Evolutionary conservation across 37 sponge, comb jelly and placozoan genomes (phyloP).

Genomic region (Spongilla lacustris): DNA sequence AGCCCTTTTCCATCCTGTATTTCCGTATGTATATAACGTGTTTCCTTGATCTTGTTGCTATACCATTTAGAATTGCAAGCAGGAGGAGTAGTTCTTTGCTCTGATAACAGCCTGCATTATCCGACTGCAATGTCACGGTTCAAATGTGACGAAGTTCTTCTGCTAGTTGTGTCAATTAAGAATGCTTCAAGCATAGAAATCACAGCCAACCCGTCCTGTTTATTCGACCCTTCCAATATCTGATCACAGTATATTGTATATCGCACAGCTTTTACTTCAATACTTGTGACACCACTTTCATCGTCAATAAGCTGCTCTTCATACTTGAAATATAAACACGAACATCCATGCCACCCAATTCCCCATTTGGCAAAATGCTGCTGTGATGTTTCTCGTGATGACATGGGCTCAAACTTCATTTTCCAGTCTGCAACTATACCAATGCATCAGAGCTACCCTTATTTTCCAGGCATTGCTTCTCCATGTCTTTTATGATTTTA

Average conservation of each 20-base stretch:
- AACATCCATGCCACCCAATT: neutral
- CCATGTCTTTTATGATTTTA: neutral
- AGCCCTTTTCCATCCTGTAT: neutral
- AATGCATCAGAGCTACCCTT: neutral
- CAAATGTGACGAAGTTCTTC: neutral
- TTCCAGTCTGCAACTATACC: neutral
- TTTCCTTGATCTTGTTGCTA: neutral
- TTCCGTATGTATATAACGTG: neutral
- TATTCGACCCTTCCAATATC: neutral
- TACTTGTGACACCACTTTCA: neutral
- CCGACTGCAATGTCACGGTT: neutral
- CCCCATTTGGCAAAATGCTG: neutral
- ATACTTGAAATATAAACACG: neutral
- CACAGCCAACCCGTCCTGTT: neutral
- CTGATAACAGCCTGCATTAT: neutral
- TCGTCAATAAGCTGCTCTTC: neutral
- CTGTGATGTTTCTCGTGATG: neutral
- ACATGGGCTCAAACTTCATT: neutral
- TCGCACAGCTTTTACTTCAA: neutral
- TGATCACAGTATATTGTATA: neutral
- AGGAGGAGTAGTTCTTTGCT: neutral
- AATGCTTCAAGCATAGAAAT: constrained; percentile 1
- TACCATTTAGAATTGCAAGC: constrained; percentile 1
- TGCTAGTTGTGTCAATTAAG: neutral
- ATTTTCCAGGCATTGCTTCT: neutral